Evolutionary conservation across 2,888 invertebrate genomes (phyloP), one percentile per base, ranked within the genome.

Genomic region (Ommatoiulus sabulosus): DNA sequence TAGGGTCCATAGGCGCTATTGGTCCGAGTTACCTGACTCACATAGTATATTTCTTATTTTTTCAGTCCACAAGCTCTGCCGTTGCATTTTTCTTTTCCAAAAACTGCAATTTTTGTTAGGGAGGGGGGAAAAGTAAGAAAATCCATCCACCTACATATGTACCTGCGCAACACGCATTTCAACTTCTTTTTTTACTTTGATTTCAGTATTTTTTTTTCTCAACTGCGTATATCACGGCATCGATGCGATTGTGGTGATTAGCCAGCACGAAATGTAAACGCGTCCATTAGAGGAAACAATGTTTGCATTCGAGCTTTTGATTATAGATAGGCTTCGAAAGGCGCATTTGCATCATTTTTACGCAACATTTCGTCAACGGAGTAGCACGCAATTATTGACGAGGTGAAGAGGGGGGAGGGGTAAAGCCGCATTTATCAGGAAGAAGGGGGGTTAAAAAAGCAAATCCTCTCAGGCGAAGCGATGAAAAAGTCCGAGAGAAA

Each of bases 321-420:
- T 80, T 80, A 6, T 10, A 35, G 24, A 12, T 80, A 24, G 80
- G 80, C 80, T n/a, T 80, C n/a, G 5, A 35, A 24, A 80, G 35
- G 35, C 8, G 15, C 80, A 80, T 80, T 80, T 80, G 80, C 80
- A 80, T 35, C 35, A 35, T 80, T 80, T 80, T 80, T 80, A 3
- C 24, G 35, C 35, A 35, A 35, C 80, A 35, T 80, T 80, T 80
- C 80, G 80, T 80, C 35, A 80, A 80, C 80, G 80, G 80, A 35
- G 35, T 3, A 80, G 35, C 80, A 80, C 80, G 80, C 80, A 80
- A 80, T 80, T 80, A 80, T 80, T 80, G 80, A 80, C 80, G 52
- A 10, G 35, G 35, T n/a, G 48, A 48, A 48, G 48, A 2, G 8
- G 48, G 12, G n/a, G n/a, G n/a, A n/a, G 35, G 35, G 35, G 35